A percentile compares a stretch with the other conserved stretches of the same genome.
These are phyloP conservation scores for Stictocephala bisonia DNA, from an alignment of 2,888 invertebrate species.

Conservation along the genomic window DNA sequence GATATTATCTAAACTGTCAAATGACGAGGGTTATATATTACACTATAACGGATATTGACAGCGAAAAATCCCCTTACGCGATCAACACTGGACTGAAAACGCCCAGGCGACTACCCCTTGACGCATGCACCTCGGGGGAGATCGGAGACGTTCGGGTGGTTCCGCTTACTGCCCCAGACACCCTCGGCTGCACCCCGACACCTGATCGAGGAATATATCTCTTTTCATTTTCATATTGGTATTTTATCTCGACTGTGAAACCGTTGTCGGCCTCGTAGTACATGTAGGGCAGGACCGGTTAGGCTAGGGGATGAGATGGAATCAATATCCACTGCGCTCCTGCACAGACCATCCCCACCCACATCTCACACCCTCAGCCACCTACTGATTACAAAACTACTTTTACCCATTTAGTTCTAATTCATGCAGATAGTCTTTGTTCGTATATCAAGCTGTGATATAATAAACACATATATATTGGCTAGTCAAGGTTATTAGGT, in stretches of 20 bases:
- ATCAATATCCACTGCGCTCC: conserved; percentile 8
- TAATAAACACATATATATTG: no score
- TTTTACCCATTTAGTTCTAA: conserved; percentile 23
- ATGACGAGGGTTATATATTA: conserved; percentile 11
- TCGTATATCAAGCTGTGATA: conserved; percentile 1
- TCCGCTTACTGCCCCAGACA: conserved; percentile 34
- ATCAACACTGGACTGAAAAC: conserved; percentile 39
- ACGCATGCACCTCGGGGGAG: conserved; percentile 31
- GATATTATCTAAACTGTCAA: no score
- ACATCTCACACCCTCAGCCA: background rate
- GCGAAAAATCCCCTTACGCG: conserved; percentile 31
- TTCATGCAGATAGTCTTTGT: conserved; percentile 22
- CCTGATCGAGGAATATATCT: conserved; percentile 40
- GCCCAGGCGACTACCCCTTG: conserved; percentile 40
- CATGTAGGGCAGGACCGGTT: conserved; percentile 3
- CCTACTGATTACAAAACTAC: conserved; percentile 21
- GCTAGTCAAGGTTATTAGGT: no score
- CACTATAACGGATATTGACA: background rate
- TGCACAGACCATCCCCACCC: background rate
- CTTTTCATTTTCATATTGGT: conserved; percentile 39
- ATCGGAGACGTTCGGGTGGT: conserved; percentile 7
- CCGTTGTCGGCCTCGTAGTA: conserved; percentile 22
- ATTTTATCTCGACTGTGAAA: conserved; percentile 12
- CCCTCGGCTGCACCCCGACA: conserved; percentile 30
- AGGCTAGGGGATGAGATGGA: background rate